phyloP scores from a whole-genome alignment of 2,113 vertebrate species.

The Triplophysa rosa region DNA sequence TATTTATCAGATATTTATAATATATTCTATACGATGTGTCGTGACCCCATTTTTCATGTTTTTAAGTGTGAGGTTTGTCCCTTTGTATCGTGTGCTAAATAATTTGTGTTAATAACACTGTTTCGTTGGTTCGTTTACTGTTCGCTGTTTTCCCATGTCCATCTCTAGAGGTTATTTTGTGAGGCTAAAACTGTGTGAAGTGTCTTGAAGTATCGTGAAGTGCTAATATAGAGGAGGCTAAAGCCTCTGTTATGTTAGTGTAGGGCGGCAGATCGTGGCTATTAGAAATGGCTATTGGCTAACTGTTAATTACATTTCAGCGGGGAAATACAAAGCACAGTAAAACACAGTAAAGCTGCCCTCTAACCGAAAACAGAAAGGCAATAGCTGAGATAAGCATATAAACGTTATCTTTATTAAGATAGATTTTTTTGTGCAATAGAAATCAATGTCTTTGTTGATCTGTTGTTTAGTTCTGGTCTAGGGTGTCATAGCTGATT shows the following conservation, averaged over 20 bases:
- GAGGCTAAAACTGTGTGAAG: constrained; percentile 16
- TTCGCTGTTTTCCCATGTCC: constrained; percentile 40
- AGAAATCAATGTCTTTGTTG: constrained; percentile 38
- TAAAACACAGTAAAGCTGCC: not conserved
- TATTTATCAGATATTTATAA: constrained; percentile 44
- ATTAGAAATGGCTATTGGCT: not conserved
- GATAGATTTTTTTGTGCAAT: constrained; percentile 33
- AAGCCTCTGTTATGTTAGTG: constrained; percentile 21
- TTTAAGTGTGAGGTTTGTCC: constrained; percentile 26
- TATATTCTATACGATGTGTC: constrained; percentile 44
- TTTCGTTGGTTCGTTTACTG: constrained; percentile 44
- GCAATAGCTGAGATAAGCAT: constrained; percentile 1
- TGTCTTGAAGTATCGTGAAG: constrained; percentile 33
- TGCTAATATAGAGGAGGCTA: constrained; percentile 27
- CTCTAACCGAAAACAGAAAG: constrained; percentile 24
- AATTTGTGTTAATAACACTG: constrained; percentile 41
- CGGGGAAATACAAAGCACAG: constrained; percentile 1
- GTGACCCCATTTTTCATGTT: constrained; percentile 40
- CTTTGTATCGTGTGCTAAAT: constrained; percentile 27
- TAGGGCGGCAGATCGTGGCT: constrained; percentile 5
- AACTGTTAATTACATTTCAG: constrained; percentile 18
- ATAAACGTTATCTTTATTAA: constrained; percentile 20
- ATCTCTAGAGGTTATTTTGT: constrained; percentile 34
- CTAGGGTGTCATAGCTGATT: constrained; percentile 36
- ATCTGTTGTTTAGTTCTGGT: constrained; percentile 32